Evolutionary conservation across 1,140 invertebrate genomes (phyloP), one percentile per base, ranked within the genome.

Genomic region (Coenobita brevimanus): DNA sequence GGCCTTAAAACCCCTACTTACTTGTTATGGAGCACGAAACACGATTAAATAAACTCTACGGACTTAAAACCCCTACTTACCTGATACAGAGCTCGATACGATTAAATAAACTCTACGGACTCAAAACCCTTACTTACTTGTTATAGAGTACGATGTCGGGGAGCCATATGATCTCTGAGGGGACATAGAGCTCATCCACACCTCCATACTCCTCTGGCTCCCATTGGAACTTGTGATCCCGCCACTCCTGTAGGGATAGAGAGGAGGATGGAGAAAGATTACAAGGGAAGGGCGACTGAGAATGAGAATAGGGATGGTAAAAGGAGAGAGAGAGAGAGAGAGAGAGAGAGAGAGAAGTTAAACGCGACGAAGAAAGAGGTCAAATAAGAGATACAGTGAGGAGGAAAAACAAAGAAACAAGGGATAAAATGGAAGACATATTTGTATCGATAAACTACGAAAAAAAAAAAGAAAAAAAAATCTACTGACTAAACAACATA

Each of bases 121-220:
- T n/a, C n/a, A 24, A 38, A 15, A 30, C 15, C 13, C 4, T n/a
- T 62, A 92, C 92, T 93, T 85, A 94, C 94, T 99, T 99, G 94
- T 99, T 99, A 92, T 98, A 99, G n/a, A 99, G 94, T 21, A 99
- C 97, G 91, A 98, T 97, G 93, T 99, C 98, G 21, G 98, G 98
- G 60, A 98, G 93, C 97, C 97, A 98, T 91, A 98, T 97, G 92
- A 97, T 96, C 93, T 98, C 97, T 8, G 97, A 97, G 17, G 97
- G 97, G 67, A 98, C 97, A 92, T 98, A 97, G 57, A 98, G 94
- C 92, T 98, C 97, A 4, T 95, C 97, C 41, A 99, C 97, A 10
- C 97, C 98, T 0, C 98, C 98, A 92, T 99, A 99, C 92, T 99
- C 97, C 62, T 94, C 93, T 0, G 98, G 98, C 93, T 99, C 96